Evolutionary conservation across 2,797 vertebrate genomes (phyloP).

Genomic region (Allobates femoralis): DNA sequence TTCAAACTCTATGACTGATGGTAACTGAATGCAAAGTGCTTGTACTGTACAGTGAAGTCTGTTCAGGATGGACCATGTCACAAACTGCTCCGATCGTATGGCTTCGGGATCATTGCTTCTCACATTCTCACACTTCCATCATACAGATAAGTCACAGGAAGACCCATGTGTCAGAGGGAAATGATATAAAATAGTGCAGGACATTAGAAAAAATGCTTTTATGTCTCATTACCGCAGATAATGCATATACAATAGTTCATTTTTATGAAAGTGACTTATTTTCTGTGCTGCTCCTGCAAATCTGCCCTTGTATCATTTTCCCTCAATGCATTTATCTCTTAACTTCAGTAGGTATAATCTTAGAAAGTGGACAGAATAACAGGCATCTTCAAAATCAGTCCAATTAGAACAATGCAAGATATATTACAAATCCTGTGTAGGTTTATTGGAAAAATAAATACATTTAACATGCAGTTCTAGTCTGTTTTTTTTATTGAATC

Average conservation of each 20-base stretch:
- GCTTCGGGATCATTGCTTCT: not conserved
- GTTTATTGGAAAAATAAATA: not conserved
- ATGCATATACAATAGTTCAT: constrained; percentile 18
- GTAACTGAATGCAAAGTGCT: not conserved
- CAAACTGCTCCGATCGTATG: not conserved
- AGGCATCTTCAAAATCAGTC: not conserved
- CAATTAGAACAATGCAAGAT: not conserved
- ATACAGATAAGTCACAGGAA: not conserved
- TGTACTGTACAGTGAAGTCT: not conserved
- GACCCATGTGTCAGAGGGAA: not conserved
- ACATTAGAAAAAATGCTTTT: constrained; percentile 14
- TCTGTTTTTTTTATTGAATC: not conserved
- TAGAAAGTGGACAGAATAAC: not conserved
- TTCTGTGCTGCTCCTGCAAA: not conserved
- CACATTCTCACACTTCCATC: not conserved
- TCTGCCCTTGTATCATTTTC: not conserved
- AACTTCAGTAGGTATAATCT: not conserved
- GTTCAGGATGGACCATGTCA: not conserved
- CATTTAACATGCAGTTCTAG: not conserved
- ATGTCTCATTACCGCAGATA: constrained; percentile 21
- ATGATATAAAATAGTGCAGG: not conserved
- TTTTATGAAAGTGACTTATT: not conserved
- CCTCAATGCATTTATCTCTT: not conserved
- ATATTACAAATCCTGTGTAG: not conserved
- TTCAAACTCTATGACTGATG: not conserved